phyloP scores from a whole-genome alignment of 2,888 invertebrate genomes.

The Troides oblongomaculatus region DNA sequence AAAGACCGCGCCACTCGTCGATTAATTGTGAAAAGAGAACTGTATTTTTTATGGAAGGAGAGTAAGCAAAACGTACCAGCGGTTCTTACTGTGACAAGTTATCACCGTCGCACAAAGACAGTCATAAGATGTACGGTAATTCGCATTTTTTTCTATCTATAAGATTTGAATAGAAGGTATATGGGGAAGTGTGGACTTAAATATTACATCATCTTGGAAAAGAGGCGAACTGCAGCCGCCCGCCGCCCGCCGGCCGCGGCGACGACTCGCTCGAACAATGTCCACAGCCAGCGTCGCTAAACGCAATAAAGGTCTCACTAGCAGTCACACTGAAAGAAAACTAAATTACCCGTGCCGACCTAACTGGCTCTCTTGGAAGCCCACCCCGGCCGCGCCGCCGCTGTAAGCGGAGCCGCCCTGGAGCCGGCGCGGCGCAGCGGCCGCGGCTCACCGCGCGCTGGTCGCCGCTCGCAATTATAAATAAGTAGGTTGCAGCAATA shows the following conservation, averaged over 20 bases:
- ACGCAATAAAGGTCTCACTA: conserved; percentile 70
- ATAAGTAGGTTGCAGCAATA: conserved; percentile 77
- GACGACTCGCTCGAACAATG: background rate
- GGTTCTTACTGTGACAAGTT: too few species aligned
- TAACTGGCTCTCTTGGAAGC: conserved; percentile 59
- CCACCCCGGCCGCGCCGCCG: conserved; percentile 41
- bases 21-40: too few species aligned
- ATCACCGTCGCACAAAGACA: too few species aligned
- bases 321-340: conserved; percentile 69
- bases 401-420: conserved; percentile 23
- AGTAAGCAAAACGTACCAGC: too few species aligned
- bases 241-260: background rate
- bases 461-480: conserved; percentile 63
- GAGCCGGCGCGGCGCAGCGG: background rate
- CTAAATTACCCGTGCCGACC: conserved; percentile 75
- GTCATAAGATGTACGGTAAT: too few species aligned
- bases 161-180: too few species aligned
- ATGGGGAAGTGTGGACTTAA: too few species aligned
- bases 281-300: conserved; percentile 43
- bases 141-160: too few species aligned
- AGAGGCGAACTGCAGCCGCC: background rate
- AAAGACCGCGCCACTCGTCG: too few species aligned
- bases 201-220: too few species aligned
- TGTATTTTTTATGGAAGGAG: too few species aligned
- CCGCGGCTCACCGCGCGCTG: background rate